These are phyloP conservation scores for Tinamus major DNA, from an alignment of 2,797 vertebrate genomes.

Conservation along the genomic window DNA sequence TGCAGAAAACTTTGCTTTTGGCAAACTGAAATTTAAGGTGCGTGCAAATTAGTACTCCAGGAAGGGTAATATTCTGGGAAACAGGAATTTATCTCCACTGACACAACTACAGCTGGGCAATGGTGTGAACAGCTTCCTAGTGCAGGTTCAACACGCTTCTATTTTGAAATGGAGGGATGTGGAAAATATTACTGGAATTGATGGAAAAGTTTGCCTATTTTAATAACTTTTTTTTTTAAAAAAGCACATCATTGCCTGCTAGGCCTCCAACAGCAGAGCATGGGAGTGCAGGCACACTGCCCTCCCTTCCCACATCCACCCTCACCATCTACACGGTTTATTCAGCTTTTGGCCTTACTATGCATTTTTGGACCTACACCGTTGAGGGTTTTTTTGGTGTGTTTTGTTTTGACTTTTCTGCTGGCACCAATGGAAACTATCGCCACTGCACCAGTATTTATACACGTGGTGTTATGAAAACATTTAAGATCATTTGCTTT, in stretches of 20 bases:
- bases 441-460: slow-evolving; percentile 29
- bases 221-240: neutral
- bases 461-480: slow-evolving; percentile 15
- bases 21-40: slow-evolving; percentile 8
- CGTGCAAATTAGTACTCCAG: neutral
- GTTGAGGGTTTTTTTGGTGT: neutral
- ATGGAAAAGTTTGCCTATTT: neutral
- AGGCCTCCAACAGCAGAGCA: neutral
- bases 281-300: neutral
- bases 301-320: neutral
- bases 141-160: neutral
- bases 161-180: neutral
- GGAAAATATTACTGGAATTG: neutral
- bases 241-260: neutral
- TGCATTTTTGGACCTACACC: slow-evolving; percentile 4
- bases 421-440: neutral
- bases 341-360: neutral
- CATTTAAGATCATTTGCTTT: neutral
- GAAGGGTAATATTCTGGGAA: slow-evolving; percentile 2
- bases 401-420: neutral
- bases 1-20: neutral
- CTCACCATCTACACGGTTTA: neutral
- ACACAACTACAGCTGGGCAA: slow-evolving; percentile 34
- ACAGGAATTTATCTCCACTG: slow-evolving; percentile 42
- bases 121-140: neutral